A percentile compares a stretch with the other conserved stretches of the same genome.
phyloP scores from a whole-genome alignment of 1,140 invertebrate genomes.

The Calycopis cecrops region DNA sequence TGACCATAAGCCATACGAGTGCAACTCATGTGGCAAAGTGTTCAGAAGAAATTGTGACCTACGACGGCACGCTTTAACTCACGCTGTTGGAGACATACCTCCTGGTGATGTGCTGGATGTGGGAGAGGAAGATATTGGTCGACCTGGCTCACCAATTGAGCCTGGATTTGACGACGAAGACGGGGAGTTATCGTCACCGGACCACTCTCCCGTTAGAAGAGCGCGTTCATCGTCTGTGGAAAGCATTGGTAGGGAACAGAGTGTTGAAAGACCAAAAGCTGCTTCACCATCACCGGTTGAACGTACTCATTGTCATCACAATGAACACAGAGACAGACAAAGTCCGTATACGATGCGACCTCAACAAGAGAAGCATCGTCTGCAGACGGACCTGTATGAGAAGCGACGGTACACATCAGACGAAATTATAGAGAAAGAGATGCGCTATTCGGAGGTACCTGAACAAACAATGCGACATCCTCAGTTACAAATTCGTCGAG shows the following conservation, averaged over 20 bases:
- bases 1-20: constrained; percentile 95
- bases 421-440: constrained; percentile 72
- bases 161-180: constrained; percentile 76
- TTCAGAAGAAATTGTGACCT: constrained; percentile 91
- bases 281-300: constrained; percentile 66
- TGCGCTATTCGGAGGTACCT: constrained; percentile 59
- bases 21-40: constrained; percentile 91
- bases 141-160: constrained; percentile 66
- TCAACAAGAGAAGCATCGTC: constrained; percentile 59
- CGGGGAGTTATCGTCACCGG: constrained; percentile 75
- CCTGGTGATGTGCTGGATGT: constrained; percentile 80
- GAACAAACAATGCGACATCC: constrained; percentile 62
- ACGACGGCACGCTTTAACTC: constrained; percentile 88
- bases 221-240: constrained; percentile 67
- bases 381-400: constrained; percentile 64
- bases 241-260: constrained; percentile 64
- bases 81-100: constrained; percentile 88
- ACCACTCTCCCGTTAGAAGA: constrained; percentile 75
- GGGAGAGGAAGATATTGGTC: constrained; percentile 78
- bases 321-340: constrained; percentile 74
- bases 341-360: constrained; percentile 82
- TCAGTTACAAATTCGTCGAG: constrained; percentile 81
- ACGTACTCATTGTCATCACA: constrained; percentile 80
- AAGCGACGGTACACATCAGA: constrained; percentile 74
- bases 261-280: constrained; percentile 56